Conservation (phyloP, 2,113 vertebrate species). For the Elgaria multicarinata region DNA sequence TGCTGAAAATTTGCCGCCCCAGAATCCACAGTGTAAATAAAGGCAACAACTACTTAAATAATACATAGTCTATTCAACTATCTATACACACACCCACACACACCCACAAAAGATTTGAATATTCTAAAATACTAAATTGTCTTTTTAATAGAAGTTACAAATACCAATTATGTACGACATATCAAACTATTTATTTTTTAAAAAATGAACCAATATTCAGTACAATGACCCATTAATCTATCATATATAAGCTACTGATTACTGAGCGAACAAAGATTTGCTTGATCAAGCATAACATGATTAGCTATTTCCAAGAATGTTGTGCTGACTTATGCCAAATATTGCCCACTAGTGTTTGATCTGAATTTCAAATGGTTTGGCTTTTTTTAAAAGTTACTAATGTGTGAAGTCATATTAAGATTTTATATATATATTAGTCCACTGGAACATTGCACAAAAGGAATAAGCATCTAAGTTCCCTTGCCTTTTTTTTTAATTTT, state of each 20-base stretch:
- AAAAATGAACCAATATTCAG: conserved; percentile 53
- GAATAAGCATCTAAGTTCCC: not conserved
- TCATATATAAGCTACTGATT: conserved; percentile 70
- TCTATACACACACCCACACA: not conserved
- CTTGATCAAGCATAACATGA: conserved; percentile 57
- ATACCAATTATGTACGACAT: conserved; percentile 31
- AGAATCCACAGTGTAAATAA: conserved; percentile 48
- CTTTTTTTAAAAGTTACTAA: not conserved
- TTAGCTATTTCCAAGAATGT: conserved; percentile 62
- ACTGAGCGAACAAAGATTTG: conserved; percentile 62
- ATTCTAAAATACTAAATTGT: conserved; percentile 58
- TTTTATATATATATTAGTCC: not conserved
- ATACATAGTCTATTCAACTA: not conserved
- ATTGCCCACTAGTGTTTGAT: conserved; percentile 39
- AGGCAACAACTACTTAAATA: conserved; percentile 54
- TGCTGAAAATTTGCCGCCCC: conserved; percentile 49
- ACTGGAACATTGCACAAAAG: not conserved
- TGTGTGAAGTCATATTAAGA: not conserved
- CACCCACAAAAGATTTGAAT: conserved; percentile 1
- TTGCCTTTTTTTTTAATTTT: conserved; percentile 9
- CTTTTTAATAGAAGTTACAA: conserved; percentile 64
- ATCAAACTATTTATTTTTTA: conserved; percentile 60
- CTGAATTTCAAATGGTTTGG: conserved; percentile 41
- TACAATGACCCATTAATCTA: conserved; percentile 41
- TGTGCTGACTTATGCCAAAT: conserved; percentile 66